Percentiles rank a stretch among this genome's conserved stretches.
Conservation (phyloP, 2,888 invertebrate species). For the Omphaloscelis lunosa region DNA sequence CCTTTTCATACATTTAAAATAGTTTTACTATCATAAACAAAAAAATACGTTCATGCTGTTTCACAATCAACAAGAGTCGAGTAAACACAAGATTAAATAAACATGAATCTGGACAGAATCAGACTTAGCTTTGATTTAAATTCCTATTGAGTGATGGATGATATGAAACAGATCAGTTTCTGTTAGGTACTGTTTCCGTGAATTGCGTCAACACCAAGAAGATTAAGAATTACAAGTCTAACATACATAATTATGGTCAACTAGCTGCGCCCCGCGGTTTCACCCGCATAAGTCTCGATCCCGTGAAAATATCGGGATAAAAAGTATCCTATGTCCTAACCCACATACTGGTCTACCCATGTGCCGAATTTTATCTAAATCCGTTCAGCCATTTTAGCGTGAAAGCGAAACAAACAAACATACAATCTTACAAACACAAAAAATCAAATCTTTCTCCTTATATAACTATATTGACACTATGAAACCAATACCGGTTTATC, state of each 20-base stretch:
- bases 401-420: too few relatives aligned
- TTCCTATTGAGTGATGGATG: conserved; percentile 49
- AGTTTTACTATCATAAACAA: not conserved
- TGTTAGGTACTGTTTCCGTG: conserved; percentile 9
- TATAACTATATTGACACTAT: too few relatives aligned
- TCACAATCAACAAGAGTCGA: conserved; percentile 24
- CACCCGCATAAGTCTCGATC: too few relatives aligned
- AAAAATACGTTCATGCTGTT: not conserved
- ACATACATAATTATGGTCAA: not conserved
- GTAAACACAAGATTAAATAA: conserved; percentile 16
- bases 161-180: conserved; percentile 43
- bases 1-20: not conserved
- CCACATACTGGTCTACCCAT: too few relatives aligned
- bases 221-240: not conserved
- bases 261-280: too few relatives aligned
- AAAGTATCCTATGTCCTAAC: too few relatives aligned
- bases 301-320: too few relatives aligned
- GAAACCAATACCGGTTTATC: too few relatives aligned
- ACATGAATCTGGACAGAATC: conserved; percentile 17
- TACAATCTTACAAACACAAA: too few relatives aligned
- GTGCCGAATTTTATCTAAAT: too few relatives aligned
- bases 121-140: conserved; percentile 41
- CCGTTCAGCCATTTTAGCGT: too few relatives aligned
- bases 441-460: too few relatives aligned
- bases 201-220: not conserved